Evolutionary conservation across 2,797 vertebrate species (phyloP).

Genomic region (Serranus cabrilla): DNA sequence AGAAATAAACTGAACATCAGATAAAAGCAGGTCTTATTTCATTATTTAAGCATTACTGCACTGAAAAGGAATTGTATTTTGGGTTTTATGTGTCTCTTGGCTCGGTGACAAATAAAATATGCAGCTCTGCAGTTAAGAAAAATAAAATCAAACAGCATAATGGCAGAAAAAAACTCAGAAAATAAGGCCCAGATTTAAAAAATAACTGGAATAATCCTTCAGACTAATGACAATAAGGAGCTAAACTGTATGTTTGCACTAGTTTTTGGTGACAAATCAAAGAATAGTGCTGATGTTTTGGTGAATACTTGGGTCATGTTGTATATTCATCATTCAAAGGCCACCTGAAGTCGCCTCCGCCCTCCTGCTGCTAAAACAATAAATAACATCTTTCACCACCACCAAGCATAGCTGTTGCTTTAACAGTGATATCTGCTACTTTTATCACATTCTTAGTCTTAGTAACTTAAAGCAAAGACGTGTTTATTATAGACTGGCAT

Average conservation of each 20-base stretch:
- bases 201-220: slow-evolving; percentile 31
- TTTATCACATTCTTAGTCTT: slow-evolving; percentile 81
- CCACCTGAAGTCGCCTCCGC: slow-evolving; percentile 54
- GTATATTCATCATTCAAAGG: slow-evolving; percentile 61
- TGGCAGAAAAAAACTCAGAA: background rate
- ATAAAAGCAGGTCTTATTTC: slow-evolving; percentile 4
- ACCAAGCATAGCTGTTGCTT: slow-evolving; percentile 41
- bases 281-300: slow-evolving; percentile 40
- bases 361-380: slow-evolving; percentile 67
- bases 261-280: slow-evolving; percentile 6
- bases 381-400: slow-evolving; percentile 71
- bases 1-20: background rate
- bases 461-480: slow-evolving; percentile 63
- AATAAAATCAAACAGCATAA: slow-evolving; percentile 8
- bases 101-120: background rate
- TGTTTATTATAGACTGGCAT: slow-evolving; percentile 50
- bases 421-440: slow-evolving; percentile 82
- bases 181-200: slow-evolving; percentile 33
- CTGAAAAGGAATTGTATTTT: background rate
- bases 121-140: slow-evolving; percentile 1
- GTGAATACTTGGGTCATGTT: slow-evolving; percentile 41
- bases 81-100: background rate
- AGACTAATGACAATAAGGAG: slow-evolving; percentile 18
- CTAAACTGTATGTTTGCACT: background rate
- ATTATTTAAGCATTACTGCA: background rate